Base-by-base conservation (phyloP, 1,140 invertebrate genomes). In the Philopotamus ludificatus region DNA sequence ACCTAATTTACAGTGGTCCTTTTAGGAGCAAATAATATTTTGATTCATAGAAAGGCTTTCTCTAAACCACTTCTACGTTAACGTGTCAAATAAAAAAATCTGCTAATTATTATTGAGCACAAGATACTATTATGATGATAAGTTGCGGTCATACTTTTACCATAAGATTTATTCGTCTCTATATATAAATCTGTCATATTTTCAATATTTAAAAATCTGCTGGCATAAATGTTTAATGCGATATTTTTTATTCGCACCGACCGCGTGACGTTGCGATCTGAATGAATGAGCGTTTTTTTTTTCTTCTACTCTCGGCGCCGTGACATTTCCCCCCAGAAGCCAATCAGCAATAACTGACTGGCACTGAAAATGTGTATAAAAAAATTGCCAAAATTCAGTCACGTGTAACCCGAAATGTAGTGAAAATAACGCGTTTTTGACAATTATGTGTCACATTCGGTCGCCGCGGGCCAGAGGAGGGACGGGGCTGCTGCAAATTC, bases 261-360 rank as follows among this genome's bases (percentile, higher is more conserved):
- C 39, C n/a, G 7, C 51, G 51, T 15, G 51, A 55, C 51, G 51
- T 55, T 25, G 39, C 39, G 28, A 55, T 55, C 15, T 55, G 51
- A 55, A 55, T 55, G 51, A 55, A 55, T 55, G 51, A 55, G 39
- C 22, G 51, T 22, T 55, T 55, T n/a, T n/a, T n/a, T n/a, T n/a
- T 55, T 55, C 51, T 20, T 26, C n/a, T 18, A n/a, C n/a, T 16
- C 23, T 28, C 51, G 51, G 28, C 23, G 51, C 28, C 51, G 51
- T 55, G 51, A 55, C 51, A 55, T 55, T 55, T 55, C 20, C 10
- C 49, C 51, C 51, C 21, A 55, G 23, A 55, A 55, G 51, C 25
- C 51, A 55, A 55, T 55, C 51, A 55, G 51, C 51, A 55, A 55
- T 55, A 55, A 55, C 51, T 55, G 51, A 55, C 51, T 21, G 18